Conservation (phyloP, 2,888 invertebrate species). For the Caenorhabditis macrosperma region DNA sequence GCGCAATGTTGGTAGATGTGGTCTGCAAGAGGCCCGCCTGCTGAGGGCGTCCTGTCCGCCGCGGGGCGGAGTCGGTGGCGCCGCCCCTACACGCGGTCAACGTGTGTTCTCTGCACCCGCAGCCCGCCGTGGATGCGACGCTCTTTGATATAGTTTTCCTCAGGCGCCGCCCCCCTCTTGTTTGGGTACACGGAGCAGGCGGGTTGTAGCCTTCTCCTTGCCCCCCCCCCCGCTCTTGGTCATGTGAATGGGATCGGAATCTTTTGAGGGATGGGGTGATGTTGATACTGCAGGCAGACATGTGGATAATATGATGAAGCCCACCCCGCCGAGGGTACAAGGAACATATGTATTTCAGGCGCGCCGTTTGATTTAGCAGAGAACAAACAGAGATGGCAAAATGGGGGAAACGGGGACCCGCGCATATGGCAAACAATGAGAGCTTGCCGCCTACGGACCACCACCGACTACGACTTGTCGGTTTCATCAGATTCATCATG, state of each 20-base stretch:
- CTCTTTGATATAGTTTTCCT: conserved; percentile 37
- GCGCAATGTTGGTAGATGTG: conserved; percentile 13
- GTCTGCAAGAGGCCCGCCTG: conserved; percentile 23
- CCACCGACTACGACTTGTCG: too few species aligned
- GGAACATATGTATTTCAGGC: conserved; percentile 27
- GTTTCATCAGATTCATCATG: too few species aligned
- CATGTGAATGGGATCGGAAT: conserved; percentile 43
- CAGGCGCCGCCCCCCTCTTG: conserved; percentile 21
- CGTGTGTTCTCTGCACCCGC: conserved; percentile 63
- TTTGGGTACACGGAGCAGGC: conserved; percentile 17
- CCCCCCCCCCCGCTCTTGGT: conserved; percentile 9
- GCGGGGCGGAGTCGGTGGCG: conserved; percentile 37
- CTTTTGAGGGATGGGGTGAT: background rate
- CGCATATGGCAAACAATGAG: conserved; percentile 23
- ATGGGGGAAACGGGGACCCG: conserved; percentile 26
- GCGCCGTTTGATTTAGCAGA: background rate
- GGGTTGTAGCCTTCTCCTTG: conserved; percentile 29
- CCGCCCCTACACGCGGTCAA: conserved; percentile 61
- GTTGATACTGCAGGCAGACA: conserved; percentile 13
- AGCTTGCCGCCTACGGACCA: too few species aligned
- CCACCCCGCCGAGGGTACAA: conserved; percentile 27
- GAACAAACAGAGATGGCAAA: conserved; percentile 12
- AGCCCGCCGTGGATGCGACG: conserved; percentile 12
- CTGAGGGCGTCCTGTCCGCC: conserved; percentile 44
- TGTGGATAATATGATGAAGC: conserved; percentile 7